Base-by-base conservation (phyloP, 2,888 invertebrate genomes). In the Epinotia demarniana region DNA sequence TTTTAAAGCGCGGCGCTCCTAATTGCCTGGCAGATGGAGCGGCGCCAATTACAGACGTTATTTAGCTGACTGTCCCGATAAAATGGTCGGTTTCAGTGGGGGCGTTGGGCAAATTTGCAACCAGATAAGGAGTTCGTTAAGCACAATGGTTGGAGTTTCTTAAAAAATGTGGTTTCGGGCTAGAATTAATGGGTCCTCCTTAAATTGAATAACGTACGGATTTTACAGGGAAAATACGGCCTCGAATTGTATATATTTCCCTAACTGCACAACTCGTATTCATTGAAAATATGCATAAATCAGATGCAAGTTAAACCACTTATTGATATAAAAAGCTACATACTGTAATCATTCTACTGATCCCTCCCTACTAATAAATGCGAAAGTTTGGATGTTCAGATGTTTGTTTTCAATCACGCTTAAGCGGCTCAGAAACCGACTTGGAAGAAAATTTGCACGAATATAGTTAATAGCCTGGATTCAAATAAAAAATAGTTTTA, bases 11-110 rank as follows among this genome's bases (percentile, higher is more conserved):
- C 83, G 86, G 87, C 82, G 55, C 87, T 86, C 90, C 91, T 93
- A 93, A 93, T 93, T 92, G 92, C 93, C 86, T 87, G 74, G 88
- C 84, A 92, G 92, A 93, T 93, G 93, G 93, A 92, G 87, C 87
- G 81, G 86, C 81, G 93, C 92, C 93, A 93, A 92, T 93, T 93
- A 91, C 88, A 80, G 82, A 76, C 82, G 85, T 88, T 88, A 90
- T 91, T 91, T 87, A 89, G 86, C 86, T 81, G 80, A 86, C 86
- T 85, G 84, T 82, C 77, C 82, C 87, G 89, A 90, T 91, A 91
- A 90, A 92, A 88, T 84, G 78, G 79, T 82, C 80, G 89, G 89
- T 57, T 90, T 87, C 85, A 82, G 80, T 80, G 79, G 81, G 83
- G 83, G 80, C 82, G 83, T 80, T 79, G 78, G 74, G 74, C 63